Conservation (phyloP, 92 coral and sea anemone species). For the Nematostella vectensis region DNA sequence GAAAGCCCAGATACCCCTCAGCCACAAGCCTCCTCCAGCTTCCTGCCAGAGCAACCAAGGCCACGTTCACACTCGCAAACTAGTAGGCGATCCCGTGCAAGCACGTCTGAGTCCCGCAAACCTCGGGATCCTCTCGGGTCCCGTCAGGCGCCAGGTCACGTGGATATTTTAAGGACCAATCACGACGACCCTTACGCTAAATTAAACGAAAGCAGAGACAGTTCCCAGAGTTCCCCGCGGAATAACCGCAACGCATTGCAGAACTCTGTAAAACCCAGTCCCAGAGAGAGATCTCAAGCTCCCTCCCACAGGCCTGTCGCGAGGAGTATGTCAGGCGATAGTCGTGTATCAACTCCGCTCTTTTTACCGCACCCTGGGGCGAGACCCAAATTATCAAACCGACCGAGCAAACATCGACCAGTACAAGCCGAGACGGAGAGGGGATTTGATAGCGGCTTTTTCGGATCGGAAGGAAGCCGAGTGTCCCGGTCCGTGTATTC, state of each 20-base stretch:
- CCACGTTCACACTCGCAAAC: slow-evolving; percentile 25
- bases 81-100: slow-evolving; percentile 41
- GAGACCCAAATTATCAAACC: slow-evolving; percentile 40
- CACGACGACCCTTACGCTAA: slow-evolving; percentile 31
- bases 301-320: slow-evolving; percentile 27
- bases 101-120: slow-evolving; percentile 38
- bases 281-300: slow-evolving; percentile 22
- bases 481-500: slow-evolving; percentile 72
- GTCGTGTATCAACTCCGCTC: slow-evolving; percentile 94
- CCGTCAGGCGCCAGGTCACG: slow-evolving; percentile 12
- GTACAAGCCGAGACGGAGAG: slow-evolving; percentile 72
- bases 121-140: slow-evolving; percentile 14
- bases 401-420: slow-evolving; percentile 49
- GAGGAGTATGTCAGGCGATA: slow-evolving; percentile 89
- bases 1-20: slow-evolving; percentile 54
- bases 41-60: slow-evolving; percentile 28
- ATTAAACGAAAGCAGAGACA: slow-evolving; percentile 20
- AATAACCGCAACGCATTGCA: slow-evolving; percentile 23
- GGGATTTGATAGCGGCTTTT: slow-evolving; percentile 94
- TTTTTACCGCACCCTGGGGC: slow-evolving; percentile 70
- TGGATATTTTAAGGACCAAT: slow-evolving; percentile 38
- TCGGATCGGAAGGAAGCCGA: slow-evolving; percentile 96
- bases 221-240: slow-evolving; percentile 55
- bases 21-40: slow-evolving; percentile 51
- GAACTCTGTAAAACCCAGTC: slow-evolving; percentile 48